Evolutionary conservation across 2,113 vertebrate genomes (phyloP), one percentile per base, ranked within the genome.

Genomic region (Telmatochromis brichardi): DNA sequence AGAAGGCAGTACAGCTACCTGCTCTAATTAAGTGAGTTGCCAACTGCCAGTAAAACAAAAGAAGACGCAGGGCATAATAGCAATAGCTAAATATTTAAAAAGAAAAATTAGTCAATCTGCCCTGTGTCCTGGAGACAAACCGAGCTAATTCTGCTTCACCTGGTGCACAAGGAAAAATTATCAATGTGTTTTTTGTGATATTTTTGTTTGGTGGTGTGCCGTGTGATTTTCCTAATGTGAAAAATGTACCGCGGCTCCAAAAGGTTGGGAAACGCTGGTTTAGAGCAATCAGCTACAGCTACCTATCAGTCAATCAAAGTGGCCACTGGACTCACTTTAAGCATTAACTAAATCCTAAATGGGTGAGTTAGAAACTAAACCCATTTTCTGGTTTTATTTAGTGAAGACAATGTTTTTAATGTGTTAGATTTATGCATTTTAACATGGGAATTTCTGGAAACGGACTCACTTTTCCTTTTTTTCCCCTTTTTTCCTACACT

Each of bases 241-340:
- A 63, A 63, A 11, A 63, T 33, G 0, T 3, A 1, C 15, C 2
- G 0, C 1, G 6, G 31, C 58, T 19, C 58, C 31, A 35, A 35
- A 35, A 35, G 31, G 17, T 1, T 63, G 0, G 1, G 4, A 63
- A 63, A 63, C 9, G 0, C 31, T 35, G 33, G 19, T n/a, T 65
- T 35, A 65, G 13, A 73, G 0, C 65, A 0, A 17, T 45, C 13
- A 23, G 68, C 37, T 73, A 26, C 21, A 73, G 21, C 37, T 73
- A 37, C 28, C 9, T 17, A 31, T 31, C 26, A 65, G 13, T 73
- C 37, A 42, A 9, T 71, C n/a, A 45, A 73, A 73, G 37, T 45
- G 37, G 13, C 21, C 8, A 26, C 68, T 45, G 37, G 37, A 23
- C 13, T 73, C n/a, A 14, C n/a, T 71, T 71, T 42, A 71, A 40